A percentile compares a stretch with the other conserved stretches of the same genome.
Evolutionary conservation across 2,113 vertebrate genomes (phyloP).

Genomic region (Indicator maculatus): DNA sequence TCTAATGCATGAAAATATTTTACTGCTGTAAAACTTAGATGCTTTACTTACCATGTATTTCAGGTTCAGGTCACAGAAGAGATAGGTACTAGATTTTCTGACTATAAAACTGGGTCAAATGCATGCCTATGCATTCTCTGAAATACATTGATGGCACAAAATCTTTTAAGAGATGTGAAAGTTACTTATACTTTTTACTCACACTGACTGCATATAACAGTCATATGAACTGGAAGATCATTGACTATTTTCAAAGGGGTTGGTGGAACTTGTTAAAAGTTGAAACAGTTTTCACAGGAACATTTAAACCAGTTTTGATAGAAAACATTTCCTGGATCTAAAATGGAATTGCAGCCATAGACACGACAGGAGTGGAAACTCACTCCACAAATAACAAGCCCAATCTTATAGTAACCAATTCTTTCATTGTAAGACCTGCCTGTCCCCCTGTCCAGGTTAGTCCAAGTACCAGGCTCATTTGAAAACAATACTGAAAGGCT

Average conservation of each 20-base stretch:
- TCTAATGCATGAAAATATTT: neutral
- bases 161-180: neutral
- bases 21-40: neutral
- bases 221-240: neutral
- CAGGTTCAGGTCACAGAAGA: neutral
- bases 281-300: neutral
- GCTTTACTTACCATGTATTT: neutral
- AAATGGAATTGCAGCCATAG: neutral
- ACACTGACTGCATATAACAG: neutral
- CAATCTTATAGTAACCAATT: neutral
- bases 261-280: neutral
- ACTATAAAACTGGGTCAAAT: neutral
- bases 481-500: neutral
- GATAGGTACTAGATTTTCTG: neutral
- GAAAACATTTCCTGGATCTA: neutral
- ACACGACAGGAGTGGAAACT: neutral
- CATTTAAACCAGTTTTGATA: neutral
- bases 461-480: neutral
- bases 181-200: neutral
- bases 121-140: neutral
- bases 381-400: neutral
- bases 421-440: fast-evolving
- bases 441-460: neutral
- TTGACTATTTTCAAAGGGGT: neutral
- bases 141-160: neutral